phyloP scores from a whole-genome alignment of 2,113 vertebrate species.

The Chloropsis hardwickii region DNA sequence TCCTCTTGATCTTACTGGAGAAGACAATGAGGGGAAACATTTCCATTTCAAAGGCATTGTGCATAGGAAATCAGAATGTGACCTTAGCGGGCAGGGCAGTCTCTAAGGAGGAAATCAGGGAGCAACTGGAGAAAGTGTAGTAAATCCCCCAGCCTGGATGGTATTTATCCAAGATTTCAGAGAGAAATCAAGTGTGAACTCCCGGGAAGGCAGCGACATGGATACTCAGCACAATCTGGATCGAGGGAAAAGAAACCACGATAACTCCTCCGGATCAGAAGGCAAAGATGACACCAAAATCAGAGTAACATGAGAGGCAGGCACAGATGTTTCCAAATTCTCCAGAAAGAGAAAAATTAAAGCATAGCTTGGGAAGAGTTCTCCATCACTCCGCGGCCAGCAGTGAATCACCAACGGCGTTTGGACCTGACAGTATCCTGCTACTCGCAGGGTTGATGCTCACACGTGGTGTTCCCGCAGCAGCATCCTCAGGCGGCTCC shows the following conservation, averaged over 20 bases:
- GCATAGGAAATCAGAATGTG: slow-evolving; percentile 51
- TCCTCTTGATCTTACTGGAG: slow-evolving; percentile 18
- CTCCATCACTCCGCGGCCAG: neutral
- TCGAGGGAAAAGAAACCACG: neutral
- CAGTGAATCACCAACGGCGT: fast-evolving
- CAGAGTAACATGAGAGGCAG: neutral
- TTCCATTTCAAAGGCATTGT: slow-evolving; percentile 59
- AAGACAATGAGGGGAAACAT: slow-evolving; percentile 58
- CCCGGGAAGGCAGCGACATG: neutral
- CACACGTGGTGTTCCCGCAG: fast-evolving
- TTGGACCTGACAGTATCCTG: neutral
- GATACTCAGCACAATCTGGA: neutral
- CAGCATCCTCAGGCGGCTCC: neutral
- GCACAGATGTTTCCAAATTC: neutral
- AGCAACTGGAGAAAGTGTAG: slow-evolving; percentile 65
- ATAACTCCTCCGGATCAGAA: neutral
- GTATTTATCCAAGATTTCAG: slow-evolving; percentile 17
- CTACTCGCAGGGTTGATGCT: neutral
- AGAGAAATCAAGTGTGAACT: slow-evolving; percentile 14
- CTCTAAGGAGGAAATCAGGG: slow-evolving; percentile 45
- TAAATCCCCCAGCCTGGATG: slow-evolving; percentile 16
- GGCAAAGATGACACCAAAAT: neutral
- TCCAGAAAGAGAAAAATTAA: neutral
- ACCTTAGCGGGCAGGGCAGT: slow-evolving; percentile 17
- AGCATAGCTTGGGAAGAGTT: neutral